These are phyloP conservation scores for Drosophila seguyi DNA, from an alignment of 1,140 invertebrate genomes.

Conservation along the genomic window DNA sequence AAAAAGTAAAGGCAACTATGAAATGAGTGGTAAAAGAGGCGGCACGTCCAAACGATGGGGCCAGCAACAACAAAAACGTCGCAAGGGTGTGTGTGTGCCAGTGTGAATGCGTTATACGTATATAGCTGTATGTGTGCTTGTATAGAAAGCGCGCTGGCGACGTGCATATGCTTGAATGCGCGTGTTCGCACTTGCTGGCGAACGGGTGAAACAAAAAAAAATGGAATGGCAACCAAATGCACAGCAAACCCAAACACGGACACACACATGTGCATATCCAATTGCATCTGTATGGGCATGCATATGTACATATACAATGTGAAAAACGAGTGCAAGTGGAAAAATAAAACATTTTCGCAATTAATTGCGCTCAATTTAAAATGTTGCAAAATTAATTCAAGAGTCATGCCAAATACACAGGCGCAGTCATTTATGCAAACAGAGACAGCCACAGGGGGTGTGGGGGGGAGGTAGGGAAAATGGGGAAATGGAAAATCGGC, in stretches of 20 bases:
- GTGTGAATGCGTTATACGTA: constrained; percentile 19
- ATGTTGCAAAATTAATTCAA: constrained; percentile 85
- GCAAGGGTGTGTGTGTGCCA: constrained; percentile 28
- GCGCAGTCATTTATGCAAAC: constrained; percentile 83
- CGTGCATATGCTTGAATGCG: constrained; percentile 83
- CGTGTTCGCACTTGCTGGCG: constrained; percentile 80
- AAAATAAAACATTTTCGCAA: constrained; percentile 84
- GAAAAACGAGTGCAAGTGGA: constrained; percentile 78
- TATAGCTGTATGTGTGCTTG: constrained; percentile 4
- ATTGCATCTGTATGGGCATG: constrained; percentile 9
- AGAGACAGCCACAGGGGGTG: constrained; percentile 30
- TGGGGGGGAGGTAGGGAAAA: background rate
- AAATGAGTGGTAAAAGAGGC: constrained; percentile 72
- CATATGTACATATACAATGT: constrained; percentile 16
- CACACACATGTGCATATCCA: constrained; percentile 32
- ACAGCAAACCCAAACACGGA: constrained; percentile 67
- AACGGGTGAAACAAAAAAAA: constrained; percentile 48
- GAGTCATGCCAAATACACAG: constrained; percentile 84
- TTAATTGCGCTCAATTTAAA: constrained; percentile 85
- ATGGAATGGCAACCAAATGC: constrained; percentile 61
- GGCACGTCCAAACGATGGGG: constrained; percentile 68
- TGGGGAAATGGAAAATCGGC: constrained; percentile 27
- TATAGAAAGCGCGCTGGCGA: constrained; percentile 51
- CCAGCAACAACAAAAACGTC: constrained; percentile 63
- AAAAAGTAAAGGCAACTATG: constrained; percentile 53